Percentiles rank a stretch among this genome's conserved stretches.
phyloP scores from a whole-genome alignment of 1,140 invertebrate genomes.

The Hydropsyche tenuis region DNA sequence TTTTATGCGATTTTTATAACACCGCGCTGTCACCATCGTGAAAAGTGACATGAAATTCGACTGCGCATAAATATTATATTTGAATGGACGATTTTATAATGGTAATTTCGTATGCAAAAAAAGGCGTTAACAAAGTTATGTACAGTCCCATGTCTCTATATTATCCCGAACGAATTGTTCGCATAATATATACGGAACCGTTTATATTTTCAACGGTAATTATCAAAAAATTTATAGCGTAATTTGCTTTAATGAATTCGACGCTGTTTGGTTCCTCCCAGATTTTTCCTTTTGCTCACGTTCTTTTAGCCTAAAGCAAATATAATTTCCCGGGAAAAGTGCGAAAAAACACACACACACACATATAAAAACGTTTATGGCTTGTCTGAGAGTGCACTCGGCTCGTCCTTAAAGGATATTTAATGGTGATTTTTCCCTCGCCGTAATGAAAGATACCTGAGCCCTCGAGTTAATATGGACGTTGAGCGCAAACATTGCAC shows the following conservation, averaged over 20 bases:
- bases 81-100: too few relatives aligned
- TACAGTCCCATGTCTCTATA: too few relatives aligned
- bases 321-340: neutral
- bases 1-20: too few relatives aligned
- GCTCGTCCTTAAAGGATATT: too few relatives aligned
- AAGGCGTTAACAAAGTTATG: too few relatives aligned
- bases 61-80: too few relatives aligned
- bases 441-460: conserved; percentile 10
- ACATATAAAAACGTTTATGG: too few relatives aligned
- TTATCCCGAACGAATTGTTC: too few relatives aligned
- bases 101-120: too few relatives aligned
- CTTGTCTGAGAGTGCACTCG: too few relatives aligned
- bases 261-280: neutral
- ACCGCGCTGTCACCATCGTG: too few relatives aligned
- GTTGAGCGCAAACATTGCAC: neutral
- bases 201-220: conserved; percentile 18
- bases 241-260: conserved; percentile 27
- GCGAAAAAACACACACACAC: neutral
- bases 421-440: neutral
- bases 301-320: neutral
- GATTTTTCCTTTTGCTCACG: conserved; percentile 15
- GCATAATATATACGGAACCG: neutral
- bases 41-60: too few relatives aligned
- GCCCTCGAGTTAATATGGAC: neutral
- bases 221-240: conserved; percentile 18